Evolutionary conservation across 2,888 invertebrate genomes (phyloP).

Genomic region (Nematopogon swammerdamellus): DNA sequence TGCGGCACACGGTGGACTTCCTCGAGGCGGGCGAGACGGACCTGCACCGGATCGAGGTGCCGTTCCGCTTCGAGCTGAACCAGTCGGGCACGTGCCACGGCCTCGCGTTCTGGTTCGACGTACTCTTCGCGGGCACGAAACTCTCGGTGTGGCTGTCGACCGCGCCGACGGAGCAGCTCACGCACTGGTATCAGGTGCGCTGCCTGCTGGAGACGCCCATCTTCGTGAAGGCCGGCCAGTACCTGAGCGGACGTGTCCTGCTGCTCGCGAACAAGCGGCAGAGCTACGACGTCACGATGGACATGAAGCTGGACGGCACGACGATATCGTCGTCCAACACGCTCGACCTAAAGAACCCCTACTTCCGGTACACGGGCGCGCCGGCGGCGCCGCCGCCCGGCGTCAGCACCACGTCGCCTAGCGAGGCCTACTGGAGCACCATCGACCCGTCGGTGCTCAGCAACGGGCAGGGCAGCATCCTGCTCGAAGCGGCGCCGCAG

Average conservation of each 20-base stretch:
- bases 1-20: conserved; percentile 93
- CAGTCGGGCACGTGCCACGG: conserved; percentile 96
- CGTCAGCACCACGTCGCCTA: conserved; percentile 85
- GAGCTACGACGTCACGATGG: conserved; percentile 98
- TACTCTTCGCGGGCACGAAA: conserved; percentile 87
- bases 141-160: conserved; percentile 97
- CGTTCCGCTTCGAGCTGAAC: conserved; percentile 86
- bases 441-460: conserved; percentile 68
- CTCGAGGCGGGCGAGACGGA: conserved; percentile 88
- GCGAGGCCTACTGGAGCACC: conserved; percentile 89
- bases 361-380: conserved; percentile 94
- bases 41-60: conserved; percentile 93
- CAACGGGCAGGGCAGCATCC: conserved; percentile 42
- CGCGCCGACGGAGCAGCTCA: conserved; percentile 94
- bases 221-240: conserved; percentile 91
- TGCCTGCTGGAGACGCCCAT: conserved; percentile 93
- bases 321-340: conserved; percentile 84
- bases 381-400: conserved; percentile 93
- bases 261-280: conserved; percentile 94
- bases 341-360: conserved; percentile 96
- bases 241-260: conserved; percentile 81
- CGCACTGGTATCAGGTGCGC: conserved; percentile 99
- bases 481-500: conserved; percentile 39
- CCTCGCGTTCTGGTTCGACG: conserved; percentile 99
- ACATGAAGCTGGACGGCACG: conserved; percentile 86